Conservation (phyloP, 1,140 invertebrate genomes). For the Drosophila murphyi region DNA sequence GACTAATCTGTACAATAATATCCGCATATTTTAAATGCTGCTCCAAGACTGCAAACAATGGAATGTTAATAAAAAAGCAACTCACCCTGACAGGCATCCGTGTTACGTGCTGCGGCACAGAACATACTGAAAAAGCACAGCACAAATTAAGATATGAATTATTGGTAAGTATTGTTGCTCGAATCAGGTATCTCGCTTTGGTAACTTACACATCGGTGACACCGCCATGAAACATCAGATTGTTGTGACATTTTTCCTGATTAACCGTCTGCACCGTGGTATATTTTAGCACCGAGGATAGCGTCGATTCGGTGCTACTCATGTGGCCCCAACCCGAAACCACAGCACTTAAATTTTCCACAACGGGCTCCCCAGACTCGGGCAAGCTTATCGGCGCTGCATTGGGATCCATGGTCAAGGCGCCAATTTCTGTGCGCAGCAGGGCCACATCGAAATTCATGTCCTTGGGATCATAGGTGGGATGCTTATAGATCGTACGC, state of each 20-base stretch:
- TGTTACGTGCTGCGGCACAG: constrained; percentile 84
- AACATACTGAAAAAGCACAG: constrained; percentile 81
- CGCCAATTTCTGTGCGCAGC: constrained; percentile 51
- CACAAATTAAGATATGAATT: constrained; percentile 21
- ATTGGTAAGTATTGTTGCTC: constrained; percentile 9
- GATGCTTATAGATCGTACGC: constrained; percentile 74
- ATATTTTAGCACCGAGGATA: constrained; percentile 70
- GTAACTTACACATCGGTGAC: constrained; percentile 73
- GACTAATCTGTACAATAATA: neutral
- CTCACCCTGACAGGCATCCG: constrained; percentile 82
- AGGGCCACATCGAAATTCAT: constrained; percentile 80
- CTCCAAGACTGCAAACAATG: neutral
- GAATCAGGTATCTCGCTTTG: constrained; percentile 7
- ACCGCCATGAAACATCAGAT: constrained; percentile 65
- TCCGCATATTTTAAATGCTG: neutral
- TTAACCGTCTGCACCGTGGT: constrained; percentile 72
- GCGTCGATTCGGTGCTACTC: constrained; percentile 63
- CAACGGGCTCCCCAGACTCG: constrained; percentile 39
- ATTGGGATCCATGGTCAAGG: constrained; percentile 42
- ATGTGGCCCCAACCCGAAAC: constrained; percentile 83
- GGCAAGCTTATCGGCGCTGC: constrained; percentile 63
- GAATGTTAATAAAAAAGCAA: neutral
- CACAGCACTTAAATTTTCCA: constrained; percentile 47
- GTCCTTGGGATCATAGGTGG: constrained; percentile 68
- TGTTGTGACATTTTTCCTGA: constrained; percentile 65